Evolutionary conservation across 2,888 invertebrate genomes (phyloP).

Genomic region (Acanthosepion pharaonis): DNA sequence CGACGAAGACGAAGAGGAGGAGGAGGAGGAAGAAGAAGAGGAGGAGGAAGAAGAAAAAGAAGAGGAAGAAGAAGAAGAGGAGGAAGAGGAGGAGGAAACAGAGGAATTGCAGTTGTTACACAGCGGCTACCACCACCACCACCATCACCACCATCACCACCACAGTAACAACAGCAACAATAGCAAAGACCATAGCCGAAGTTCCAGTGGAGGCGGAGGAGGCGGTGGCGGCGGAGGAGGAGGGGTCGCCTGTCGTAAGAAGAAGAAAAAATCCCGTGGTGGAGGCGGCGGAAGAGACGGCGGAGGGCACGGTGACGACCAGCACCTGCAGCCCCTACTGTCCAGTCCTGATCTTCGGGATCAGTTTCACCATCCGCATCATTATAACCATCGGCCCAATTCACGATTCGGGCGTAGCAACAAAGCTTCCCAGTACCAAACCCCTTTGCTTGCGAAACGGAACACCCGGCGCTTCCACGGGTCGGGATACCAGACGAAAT

Average conservation of each 20-base stretch:
- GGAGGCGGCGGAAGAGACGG: background rate
- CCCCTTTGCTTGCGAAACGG: background rate
- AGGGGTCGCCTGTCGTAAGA: background rate
- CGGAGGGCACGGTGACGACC: background rate
- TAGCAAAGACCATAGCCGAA: background rate
- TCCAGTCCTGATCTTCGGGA: background rate
- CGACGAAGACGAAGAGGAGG: background rate
- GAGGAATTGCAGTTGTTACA: background rate
- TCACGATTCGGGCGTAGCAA: background rate
- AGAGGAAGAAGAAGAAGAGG: background rate
- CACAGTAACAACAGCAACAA: background rate
- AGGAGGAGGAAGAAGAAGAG: background rate
- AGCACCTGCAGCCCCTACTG: background rate
- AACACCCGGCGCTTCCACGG: background rate
- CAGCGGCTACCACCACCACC: background rate
- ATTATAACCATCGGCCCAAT: background rate
- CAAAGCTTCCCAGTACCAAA: background rate
- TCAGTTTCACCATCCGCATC: background rate
- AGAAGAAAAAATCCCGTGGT: background rate
- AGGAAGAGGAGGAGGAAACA: background rate
- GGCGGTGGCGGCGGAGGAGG: background rate
- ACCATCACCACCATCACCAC: background rate
- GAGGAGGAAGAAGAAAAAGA: background rate
- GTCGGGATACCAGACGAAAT: background rate
- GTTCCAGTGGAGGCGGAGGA: background rate